Conservation (phyloP, 2,113 vertebrate species). For the Tychaedon coryphoeus region DNA sequence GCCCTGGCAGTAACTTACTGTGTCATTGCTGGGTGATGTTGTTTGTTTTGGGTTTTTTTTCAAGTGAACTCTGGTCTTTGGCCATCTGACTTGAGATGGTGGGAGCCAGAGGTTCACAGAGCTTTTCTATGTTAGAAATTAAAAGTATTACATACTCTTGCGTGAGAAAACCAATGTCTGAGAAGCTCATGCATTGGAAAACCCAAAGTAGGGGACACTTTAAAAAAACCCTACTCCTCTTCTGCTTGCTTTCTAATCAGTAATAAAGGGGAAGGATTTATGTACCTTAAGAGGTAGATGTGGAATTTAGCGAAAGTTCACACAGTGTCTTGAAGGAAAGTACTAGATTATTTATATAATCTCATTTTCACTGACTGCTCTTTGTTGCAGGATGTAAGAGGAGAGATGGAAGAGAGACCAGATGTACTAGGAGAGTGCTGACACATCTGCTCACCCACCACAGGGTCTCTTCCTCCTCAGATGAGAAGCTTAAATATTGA, state of each 20-base stretch:
- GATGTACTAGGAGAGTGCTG: neutral
- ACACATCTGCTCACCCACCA: neutral
- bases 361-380: neutral
- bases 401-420: neutral
- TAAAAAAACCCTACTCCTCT: neutral
- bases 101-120: neutral
- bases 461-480: neutral
- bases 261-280: neutral
- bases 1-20: neutral
- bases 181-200: neutral
- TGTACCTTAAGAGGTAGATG: neutral
- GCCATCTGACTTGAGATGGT: neutral
- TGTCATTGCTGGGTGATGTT: neutral
- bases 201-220: neutral
- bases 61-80: neutral
- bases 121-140: neutral
- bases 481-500: neutral
- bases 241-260: neutral
- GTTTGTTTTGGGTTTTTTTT: neutral
- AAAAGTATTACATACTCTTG: neutral
- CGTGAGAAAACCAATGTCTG: neutral
- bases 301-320: neutral
- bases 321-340: neutral
- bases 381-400: neutral
- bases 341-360: neutral